A percentile compares a stretch with the other conserved stretches of the same genome.
Conservation (phyloP, 23 tunicate genomes). For the Halocynthia aurantium region DNA sequence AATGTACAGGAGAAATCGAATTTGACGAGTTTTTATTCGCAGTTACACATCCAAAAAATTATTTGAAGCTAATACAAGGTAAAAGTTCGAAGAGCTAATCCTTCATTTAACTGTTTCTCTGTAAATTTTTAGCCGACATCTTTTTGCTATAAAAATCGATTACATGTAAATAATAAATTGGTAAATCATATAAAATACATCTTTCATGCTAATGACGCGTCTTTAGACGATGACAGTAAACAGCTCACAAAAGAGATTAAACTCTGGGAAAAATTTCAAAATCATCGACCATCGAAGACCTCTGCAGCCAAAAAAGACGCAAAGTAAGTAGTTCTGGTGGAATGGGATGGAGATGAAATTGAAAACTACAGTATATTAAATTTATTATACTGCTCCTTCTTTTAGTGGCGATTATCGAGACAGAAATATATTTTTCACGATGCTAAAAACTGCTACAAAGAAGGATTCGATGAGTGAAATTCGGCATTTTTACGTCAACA, state of each 20-base stretch:
- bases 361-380: too few species aligned
- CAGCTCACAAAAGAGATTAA: conserved; percentile 37
- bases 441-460: conserved; percentile 41
- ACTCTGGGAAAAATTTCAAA: conserved; percentile 39
- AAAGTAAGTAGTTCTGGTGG: background rate
- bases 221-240: conserved; percentile 46
- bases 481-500: conserved; percentile 51
- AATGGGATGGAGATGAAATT: background rate
- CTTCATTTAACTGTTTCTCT: background rate
- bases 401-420: background rate
- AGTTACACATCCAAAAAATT: conserved; percentile 60
- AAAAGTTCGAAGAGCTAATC: background rate
- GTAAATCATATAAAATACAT: background rate
- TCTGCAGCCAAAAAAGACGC: background rate
- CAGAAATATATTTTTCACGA: conserved; percentile 40
- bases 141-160: too few species aligned
- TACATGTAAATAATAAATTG: too few species aligned
- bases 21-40: conserved; percentile 77
- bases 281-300: background rate
- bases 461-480: conserved; percentile 69
- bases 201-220: background rate
- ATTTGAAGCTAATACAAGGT: conserved; percentile 45
- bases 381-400: background rate
- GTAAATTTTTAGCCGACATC: background rate
- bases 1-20: conserved; percentile 66